Conservation (phyloP, 2,113 vertebrate genomes). For the Seriola rivoliana region DNA sequence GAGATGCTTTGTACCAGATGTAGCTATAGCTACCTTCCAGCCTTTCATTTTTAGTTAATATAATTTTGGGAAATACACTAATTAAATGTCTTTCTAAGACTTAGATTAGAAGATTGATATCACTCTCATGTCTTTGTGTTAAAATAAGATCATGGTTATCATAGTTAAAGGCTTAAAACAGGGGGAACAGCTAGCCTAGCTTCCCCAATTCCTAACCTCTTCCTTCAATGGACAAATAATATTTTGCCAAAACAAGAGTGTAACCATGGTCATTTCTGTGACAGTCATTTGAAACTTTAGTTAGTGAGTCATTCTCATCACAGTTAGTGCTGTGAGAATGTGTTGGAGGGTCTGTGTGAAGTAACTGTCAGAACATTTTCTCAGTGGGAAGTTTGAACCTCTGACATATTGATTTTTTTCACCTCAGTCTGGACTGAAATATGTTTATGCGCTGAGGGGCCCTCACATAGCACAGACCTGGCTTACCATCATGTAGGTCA, state of each 20-base stretch:
- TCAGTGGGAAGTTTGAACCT: background rate
- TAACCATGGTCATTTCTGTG: background rate
- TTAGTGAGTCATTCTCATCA: background rate
- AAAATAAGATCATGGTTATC: background rate
- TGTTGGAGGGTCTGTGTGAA: background rate
- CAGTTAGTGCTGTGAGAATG: background rate
- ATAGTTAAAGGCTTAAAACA: background rate
- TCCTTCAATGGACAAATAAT: background rate
- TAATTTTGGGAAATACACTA: background rate
- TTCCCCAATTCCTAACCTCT: background rate
- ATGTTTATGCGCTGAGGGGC: conserved; percentile 51
- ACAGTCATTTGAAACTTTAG: background rate
- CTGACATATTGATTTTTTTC: background rate
- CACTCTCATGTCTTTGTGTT: background rate
- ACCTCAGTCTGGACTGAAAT: background rate
- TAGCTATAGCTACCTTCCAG: background rate
- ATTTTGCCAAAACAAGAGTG: background rate
- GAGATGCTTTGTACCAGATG: background rate
- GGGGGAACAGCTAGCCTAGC: background rate
- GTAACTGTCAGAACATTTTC: conserved; percentile 1
- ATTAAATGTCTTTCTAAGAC: background rate
- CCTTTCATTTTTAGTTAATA: background rate
- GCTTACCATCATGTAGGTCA: conserved; percentile 40
- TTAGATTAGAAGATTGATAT: no score
- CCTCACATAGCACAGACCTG: conserved; percentile 31